Evolutionary conservation across 1,140 invertebrate species (phyloP).

Genomic region (Scaptomyza hsui): DNA sequence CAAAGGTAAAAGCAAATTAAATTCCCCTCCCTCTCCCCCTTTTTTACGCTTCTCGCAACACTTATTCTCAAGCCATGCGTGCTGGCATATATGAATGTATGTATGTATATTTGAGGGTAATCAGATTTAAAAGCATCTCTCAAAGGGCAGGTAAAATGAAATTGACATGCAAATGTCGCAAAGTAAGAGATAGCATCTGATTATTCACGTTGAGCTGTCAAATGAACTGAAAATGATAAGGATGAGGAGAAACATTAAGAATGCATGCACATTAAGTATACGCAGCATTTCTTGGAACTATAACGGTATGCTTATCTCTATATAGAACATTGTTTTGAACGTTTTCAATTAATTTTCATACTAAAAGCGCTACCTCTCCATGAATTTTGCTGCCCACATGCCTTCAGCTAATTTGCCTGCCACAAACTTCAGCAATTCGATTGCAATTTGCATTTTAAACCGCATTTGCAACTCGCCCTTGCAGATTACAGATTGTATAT

Average conservation of each 20-base stretch:
- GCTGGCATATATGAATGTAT: slow-evolving; percentile 2
- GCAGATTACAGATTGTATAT: slow-evolving; percentile 15
- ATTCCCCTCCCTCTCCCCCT: slow-evolving; percentile 33
- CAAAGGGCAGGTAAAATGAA: slow-evolving; percentile 9
- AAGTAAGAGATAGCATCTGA: neutral
- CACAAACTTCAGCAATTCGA: neutral
- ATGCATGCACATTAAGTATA: neutral
- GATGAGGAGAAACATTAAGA: neutral
- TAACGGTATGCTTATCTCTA: no score
- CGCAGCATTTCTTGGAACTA: no score
- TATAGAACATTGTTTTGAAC: no score
- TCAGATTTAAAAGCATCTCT: slow-evolving; percentile 26
- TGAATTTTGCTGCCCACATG: neutral
- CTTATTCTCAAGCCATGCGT: slow-evolving; percentile 26
- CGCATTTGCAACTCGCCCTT: neutral
- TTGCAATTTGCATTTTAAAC: slow-evolving; percentile 1
- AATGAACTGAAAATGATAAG: neutral
- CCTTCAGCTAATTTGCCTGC: neutral
- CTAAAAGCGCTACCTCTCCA: no score
- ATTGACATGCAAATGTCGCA: slow-evolving; percentile 18
- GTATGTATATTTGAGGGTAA: slow-evolving; percentile 29
- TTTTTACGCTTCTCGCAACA: slow-evolving; percentile 4
- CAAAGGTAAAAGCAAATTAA: slow-evolving; percentile 51
- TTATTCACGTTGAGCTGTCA: neutral
- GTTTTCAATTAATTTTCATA: no score